phyloP scores from a whole-genome alignment of 2,888 invertebrate species.

The Caenorhabditis drosophilae region DNA sequence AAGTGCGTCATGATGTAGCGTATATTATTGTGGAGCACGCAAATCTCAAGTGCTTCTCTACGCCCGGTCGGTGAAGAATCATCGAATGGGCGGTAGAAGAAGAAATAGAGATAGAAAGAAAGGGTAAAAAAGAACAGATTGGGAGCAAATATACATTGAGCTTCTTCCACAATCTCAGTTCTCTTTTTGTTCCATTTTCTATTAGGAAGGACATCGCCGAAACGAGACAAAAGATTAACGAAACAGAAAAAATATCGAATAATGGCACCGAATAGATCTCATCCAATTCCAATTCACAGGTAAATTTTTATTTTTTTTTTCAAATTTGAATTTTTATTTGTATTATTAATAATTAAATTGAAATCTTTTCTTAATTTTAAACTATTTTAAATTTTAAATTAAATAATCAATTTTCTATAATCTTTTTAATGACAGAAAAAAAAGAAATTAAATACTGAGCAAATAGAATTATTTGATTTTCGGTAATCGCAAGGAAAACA shows the following conservation, averaged over 20 bases:
- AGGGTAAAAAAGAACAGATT: background rate
- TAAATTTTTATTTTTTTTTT: constrained; percentile 6
- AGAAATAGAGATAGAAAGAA: background rate
- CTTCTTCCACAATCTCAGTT: background rate
- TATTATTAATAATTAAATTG: background rate
- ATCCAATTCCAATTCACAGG: constrained; percentile 55
- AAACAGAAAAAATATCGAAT: background rate
- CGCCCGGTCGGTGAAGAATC: constrained; percentile 18
- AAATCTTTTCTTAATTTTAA: background rate
- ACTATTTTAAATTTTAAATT: background rate
- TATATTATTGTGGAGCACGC: constrained; percentile 15
- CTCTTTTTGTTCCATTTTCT: constrained; percentile 6
- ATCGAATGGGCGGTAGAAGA: background rate
- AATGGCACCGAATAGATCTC: constrained; percentile 43
- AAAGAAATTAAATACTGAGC: background rate
- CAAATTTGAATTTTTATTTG: background rate
- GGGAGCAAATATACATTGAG: background rate
- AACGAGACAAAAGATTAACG: background rate
- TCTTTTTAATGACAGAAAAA: background rate
- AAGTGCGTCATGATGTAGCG: constrained; percentile 37
- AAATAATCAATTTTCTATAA: background rate
- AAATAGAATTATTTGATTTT: too few relatives aligned
- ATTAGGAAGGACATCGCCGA: too few relatives aligned
- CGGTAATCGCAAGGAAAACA: too few relatives aligned
- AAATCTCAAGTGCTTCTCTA: constrained; percentile 37